phyloP scores from a whole-genome alignment of 1,140 invertebrate genomes.

The Drosophila arizonae region DNA sequence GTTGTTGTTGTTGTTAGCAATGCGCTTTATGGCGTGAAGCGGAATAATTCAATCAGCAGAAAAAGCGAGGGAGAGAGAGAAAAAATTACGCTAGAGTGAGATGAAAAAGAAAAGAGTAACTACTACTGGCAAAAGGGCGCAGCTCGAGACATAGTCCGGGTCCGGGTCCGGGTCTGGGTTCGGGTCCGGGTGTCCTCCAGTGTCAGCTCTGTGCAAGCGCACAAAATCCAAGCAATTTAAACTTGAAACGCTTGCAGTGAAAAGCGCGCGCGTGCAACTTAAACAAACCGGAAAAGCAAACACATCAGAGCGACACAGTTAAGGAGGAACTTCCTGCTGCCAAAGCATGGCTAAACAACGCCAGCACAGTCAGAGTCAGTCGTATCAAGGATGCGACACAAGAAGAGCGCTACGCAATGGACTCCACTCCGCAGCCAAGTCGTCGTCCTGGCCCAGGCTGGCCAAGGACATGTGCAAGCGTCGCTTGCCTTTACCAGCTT shows the following conservation, averaged over 20 bases:
- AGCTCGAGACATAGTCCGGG: not conserved
- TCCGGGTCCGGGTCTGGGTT: not conserved
- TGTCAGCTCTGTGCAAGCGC: conserved; percentile 31
- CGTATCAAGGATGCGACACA: conserved; percentile 51
- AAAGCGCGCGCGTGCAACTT: conserved; percentile 67
- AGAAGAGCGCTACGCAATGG: conserved; percentile 30
- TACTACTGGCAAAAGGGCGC: not conserved
- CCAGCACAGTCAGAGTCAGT: not conserved
- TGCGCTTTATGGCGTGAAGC: conserved; percentile 74
- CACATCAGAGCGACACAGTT: conserved; percentile 75
- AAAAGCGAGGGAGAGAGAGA: not conserved
- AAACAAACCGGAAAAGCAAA: conserved; percentile 80
- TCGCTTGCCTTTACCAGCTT: conserved; percentile 46
- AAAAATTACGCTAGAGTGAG: no score
- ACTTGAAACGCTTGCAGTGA: conserved; percentile 75
- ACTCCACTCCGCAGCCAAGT: conserved; percentile 11
- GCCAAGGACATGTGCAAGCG: conserved; percentile 66
- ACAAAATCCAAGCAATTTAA: conserved; percentile 75
- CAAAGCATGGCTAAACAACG: conserved; percentile 49
- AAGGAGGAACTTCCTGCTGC: conserved; percentile 75
- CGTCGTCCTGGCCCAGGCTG: conserved; percentile 20
- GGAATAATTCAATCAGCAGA: conserved; percentile 76
- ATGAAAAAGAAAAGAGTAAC: conserved; percentile 30
- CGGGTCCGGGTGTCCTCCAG: conserved; percentile 9
- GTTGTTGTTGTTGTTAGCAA: conserved; percentile 23